phyloP scores from a whole-genome alignment of 1,140 invertebrate species.

The Heliconius himera region DNA sequence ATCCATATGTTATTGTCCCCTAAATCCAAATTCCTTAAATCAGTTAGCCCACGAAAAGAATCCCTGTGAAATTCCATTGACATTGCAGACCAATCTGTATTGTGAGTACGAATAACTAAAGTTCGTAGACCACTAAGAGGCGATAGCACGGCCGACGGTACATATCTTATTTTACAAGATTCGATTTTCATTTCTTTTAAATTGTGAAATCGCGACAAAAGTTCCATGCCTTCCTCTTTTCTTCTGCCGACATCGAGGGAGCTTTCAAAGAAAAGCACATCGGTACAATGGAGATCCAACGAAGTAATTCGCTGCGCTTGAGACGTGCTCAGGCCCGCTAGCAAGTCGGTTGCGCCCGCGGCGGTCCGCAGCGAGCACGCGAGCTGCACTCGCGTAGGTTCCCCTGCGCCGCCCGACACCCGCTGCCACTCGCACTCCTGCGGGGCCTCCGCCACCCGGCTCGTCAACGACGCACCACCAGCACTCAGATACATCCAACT shows the following conservation, averaged over 20 bases:
- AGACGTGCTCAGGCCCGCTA: slow-evolving; percentile 86
- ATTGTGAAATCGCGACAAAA: slow-evolving; percentile 87
- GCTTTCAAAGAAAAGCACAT: slow-evolving; percentile 90
- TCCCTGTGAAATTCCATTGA: slow-evolving; percentile 88
- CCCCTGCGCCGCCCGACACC: slow-evolving; percentile 79
- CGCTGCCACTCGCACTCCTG: slow-evolving; percentile 87
- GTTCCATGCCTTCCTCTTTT: slow-evolving; percentile 83
- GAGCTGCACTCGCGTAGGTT: slow-evolving; percentile 83
- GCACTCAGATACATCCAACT: slow-evolving; percentile 63
- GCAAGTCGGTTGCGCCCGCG: slow-evolving; percentile 85
- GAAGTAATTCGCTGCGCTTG: slow-evolving; percentile 87
- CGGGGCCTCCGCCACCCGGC: slow-evolving; percentile 82
- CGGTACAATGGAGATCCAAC: slow-evolving; percentile 89
- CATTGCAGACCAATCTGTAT: slow-evolving; percentile 91
- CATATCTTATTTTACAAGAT: slow-evolving; percentile 89
- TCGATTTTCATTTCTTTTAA: slow-evolving; percentile 88
- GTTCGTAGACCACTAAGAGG: slow-evolving; percentile 85
- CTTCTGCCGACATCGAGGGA: slow-evolving; percentile 84
- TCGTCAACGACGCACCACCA: slow-evolving; percentile 69
- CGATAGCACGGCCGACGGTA: slow-evolving; percentile 86
- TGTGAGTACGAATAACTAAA: slow-evolving; percentile 89
- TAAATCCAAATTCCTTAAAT: slow-evolving; percentile 87
- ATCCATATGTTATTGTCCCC: slow-evolving; percentile 92
- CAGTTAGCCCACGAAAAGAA: slow-evolving; percentile 86
- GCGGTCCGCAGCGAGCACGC: slow-evolving; percentile 88